Evolutionary conservation across 2,113 vertebrate species (phyloP).

Genomic region (Barbus barbus): DNA sequence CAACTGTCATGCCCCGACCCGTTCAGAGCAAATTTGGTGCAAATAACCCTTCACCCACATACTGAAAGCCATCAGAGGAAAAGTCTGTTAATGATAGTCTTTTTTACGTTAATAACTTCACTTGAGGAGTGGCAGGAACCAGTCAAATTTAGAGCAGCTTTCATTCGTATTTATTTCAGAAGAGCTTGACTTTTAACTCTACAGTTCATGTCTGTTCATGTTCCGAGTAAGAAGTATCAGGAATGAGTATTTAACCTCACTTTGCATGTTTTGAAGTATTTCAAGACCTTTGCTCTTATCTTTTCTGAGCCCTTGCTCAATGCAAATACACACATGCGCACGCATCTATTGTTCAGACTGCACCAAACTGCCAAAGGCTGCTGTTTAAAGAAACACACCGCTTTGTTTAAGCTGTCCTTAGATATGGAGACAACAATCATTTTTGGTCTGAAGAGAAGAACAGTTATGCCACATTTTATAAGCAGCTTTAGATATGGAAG

Average conservation of each 20-base stretch:
- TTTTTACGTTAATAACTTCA: not conserved
- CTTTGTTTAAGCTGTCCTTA: not conserved
- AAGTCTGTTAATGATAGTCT: not conserved
- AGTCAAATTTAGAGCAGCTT: not conserved
- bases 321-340: conserved; percentile 5
- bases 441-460: not conserved
- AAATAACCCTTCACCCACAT: not conserved
- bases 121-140: not conserved
- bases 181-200: not conserved
- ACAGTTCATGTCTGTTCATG: not conserved
- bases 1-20: not conserved
- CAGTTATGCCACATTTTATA: not conserved
- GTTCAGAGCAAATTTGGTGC: not conserved
- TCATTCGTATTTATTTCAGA: not conserved
- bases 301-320: not conserved
- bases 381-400: not conserved
- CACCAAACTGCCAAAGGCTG: not conserved
- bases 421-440: not conserved
- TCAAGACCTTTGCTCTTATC: not conserved
- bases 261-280: not conserved
- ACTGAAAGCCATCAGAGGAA: not conserved
- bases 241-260: not conserved
- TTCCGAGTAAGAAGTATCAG: not conserved
- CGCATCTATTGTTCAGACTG: conserved; percentile 26
- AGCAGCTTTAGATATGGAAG: not conserved